Evolutionary conservation across 2,113 vertebrate species (phyloP), one percentile per base, ranked within the genome.

Genomic region (Clarias batrachus): DNA sequence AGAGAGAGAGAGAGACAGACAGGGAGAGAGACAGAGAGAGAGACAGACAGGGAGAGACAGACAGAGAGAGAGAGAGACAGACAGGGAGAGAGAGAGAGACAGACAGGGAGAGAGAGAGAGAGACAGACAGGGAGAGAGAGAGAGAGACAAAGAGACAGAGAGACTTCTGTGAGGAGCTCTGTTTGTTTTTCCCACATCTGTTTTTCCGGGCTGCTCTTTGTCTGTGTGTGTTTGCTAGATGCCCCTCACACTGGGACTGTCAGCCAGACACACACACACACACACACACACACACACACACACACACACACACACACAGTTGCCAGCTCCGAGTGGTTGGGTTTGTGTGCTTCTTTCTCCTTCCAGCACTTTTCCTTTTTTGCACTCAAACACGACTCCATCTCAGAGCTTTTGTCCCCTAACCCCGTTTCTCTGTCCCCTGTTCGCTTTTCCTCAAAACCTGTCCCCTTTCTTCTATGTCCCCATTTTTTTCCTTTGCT

Each of bases 171-270:
- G 92, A 93, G 93, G 91, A 90, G 91, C 92, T 94, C 95, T 99
- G 97, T 99, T 98, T 99, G 96, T 98, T 98, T 98, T 99, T 99
- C 98, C 97, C 98, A 99, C 97, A 98, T 98, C 96, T 96, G 96
- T 96, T 96, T 96, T 96, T 96, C 89, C 86, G 89, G 91, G 91
- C 93, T 93, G 92, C 89, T 96, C 95, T 95, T 93, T 95, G 94
- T 94, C 87, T 97, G 94, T 88, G 88, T 92, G 84, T 95, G 94
- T 96, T 96, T 96, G 96, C 96, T 92, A 89, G 94, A 96, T 95
- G 95, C 92, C 90, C 83, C 89, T 83, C 86, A 89, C 88, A 89
- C 77, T 82, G 76, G 78, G 83, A 81, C 79, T 87, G 89, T 88
- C 87, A 82, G 78, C 84, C 76, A 88, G 54, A 66, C 85, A 84